Base-by-base conservation (phyloP, 2,797 vertebrate genomes). In the Carduelis carduelis region DNA sequence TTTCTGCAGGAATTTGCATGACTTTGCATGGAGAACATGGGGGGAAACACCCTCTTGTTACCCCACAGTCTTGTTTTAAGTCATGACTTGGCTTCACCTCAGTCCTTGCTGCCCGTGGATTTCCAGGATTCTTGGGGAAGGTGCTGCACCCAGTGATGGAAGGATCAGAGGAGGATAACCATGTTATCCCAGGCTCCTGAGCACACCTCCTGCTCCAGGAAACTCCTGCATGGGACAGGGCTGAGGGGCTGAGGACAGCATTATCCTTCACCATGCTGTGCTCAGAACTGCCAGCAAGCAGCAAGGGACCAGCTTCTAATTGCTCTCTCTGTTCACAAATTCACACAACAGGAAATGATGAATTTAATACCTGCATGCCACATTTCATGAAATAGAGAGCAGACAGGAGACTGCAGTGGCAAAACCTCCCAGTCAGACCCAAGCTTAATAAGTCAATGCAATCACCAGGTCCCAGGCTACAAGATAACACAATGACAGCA, bases 381-480 rank as follows among this genome's bases (percentile, higher is more conserved):
- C 60, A 34, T 83, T 74, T 87, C 57, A 69, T 32, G 17, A 61
- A 59, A 85, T 5, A 82, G 23, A 47, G 66, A 90, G 69, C 79
- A 74, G 83, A 52, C 39, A 22, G 44, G 46, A 43, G 83, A 50
- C 61, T 87, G 87, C 66, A 71, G 35, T 12, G 59, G 75, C 39
- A 66, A 78, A 78, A 87, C 19, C 0, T 2, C n/a, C 19, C 43
- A 60, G 56, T 55, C 63, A 63, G 46, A 70, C 76, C 63, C 74
- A 39, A 56, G 66, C 85, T 80, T 64, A 92, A 81, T 83, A 86
- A 79, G 34, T 0, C 0, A 69, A 59, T 32, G 44, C 59, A 83
- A 82, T 93, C 53, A 95, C 17, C 79, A 43, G 61, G 91, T 94
- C 77, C 85, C 82, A 49, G 79, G 87, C 83, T 94, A 79, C 61